A percentile compares a stretch with the other conserved stretches of the same genome.
Conservation (phyloP, 2,888 invertebrate species). For the Frankliniella intonsa region DNA sequence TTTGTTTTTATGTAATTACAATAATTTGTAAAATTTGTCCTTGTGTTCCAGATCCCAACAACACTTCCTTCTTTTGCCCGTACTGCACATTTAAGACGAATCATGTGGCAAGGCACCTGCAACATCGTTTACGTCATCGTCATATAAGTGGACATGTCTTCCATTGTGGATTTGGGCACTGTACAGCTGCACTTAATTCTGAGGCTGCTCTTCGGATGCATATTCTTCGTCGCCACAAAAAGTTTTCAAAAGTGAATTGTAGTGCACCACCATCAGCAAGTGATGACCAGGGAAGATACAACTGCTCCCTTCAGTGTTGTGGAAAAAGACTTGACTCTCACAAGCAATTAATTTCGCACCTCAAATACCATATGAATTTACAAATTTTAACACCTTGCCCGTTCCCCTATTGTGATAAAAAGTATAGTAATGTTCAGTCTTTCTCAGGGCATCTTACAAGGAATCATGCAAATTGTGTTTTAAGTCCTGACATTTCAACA, state of each 20-base stretch:
- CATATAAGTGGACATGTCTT: not conserved
- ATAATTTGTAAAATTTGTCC: too few species aligned
- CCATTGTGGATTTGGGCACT: not conserved
- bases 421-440: not conserved
- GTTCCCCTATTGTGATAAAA: not conserved
- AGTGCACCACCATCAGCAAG: too few species aligned
- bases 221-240: not conserved
- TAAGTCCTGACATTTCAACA: not conserved
- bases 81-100: constrained; percentile 31
- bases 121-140: not conserved
- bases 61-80: constrained; percentile 36
- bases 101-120: not conserved
- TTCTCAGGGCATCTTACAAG: not conserved
- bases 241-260: not conserved
- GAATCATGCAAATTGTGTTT: not conserved
- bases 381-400: not conserved
- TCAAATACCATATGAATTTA: not conserved
- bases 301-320: too few species aligned
- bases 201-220: not conserved
- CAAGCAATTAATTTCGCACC: too few species aligned
- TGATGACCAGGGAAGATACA: too few species aligned
- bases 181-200: not conserved
- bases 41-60: too few species aligned
- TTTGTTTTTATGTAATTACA: too few species aligned
- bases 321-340: too few species aligned